A percentile compares a stretch with the other conserved stretches of the same genome.
These are phyloP conservation scores for Anoplopoma fimbria DNA, from an alignment of 2,113 vertebrate genomes.

Conservation along the genomic window DNA sequence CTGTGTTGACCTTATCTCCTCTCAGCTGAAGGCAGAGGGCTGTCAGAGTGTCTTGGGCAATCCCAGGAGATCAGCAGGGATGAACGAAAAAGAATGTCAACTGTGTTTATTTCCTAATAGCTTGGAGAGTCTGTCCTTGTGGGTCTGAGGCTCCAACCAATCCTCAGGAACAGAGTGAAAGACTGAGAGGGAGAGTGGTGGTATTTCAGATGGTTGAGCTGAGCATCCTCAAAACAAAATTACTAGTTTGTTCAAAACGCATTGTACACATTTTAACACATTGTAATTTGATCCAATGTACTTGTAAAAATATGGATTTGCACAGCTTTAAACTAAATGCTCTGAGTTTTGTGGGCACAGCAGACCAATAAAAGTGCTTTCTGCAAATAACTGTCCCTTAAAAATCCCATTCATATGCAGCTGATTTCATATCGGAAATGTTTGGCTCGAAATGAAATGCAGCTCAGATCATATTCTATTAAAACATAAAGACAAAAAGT, in stretches of 20 bases:
- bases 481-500: neutral
- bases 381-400: neutral
- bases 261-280: no score
- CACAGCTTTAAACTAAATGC: neutral
- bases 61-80: conserved; percentile 42
- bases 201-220: conserved; percentile 23
- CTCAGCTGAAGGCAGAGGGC: conserved; percentile 37
- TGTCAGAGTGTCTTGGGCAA: conserved; percentile 26
- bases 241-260: conserved; percentile 15
- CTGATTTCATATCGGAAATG: neutral
- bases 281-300: neutral
- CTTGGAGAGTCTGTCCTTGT: conserved; percentile 10
- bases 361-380: neutral
- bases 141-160: conserved; percentile 19
- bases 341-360: neutral
- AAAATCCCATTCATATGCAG: neutral
- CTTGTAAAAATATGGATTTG: neutral
- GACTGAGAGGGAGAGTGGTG: conserved; percentile 5
- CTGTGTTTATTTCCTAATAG: conserved; percentile 53
- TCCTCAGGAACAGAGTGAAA: neutral
- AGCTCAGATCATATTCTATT: neutral
- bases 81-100: conserved; percentile 53
- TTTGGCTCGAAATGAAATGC: neutral
- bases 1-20: conserved; percentile 54
- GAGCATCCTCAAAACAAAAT: conserved; percentile 40